Evolutionary conservation across 2,888 invertebrate genomes (phyloP).

Genomic region (Hesperia comma): DNA sequence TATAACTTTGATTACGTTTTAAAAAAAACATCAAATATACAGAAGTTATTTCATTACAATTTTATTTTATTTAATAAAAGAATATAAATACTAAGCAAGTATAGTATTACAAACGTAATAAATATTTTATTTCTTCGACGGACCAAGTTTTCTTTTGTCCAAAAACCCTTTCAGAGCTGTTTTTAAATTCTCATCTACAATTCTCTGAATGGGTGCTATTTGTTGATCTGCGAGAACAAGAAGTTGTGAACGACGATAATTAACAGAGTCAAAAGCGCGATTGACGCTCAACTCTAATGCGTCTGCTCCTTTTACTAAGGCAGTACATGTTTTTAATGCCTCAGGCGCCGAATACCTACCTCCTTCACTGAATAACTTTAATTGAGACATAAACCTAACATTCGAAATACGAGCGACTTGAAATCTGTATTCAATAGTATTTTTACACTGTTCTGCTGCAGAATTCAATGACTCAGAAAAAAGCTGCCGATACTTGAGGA

Average conservation of each 20-base stretch:
- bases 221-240: conserved; percentile 57
- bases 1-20: no score
- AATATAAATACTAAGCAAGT: no score
- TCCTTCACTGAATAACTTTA: conserved; percentile 63
- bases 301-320: conserved; percentile 60
- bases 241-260: conserved; percentile 56
- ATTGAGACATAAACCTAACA: conserved; percentile 59
- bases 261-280: conserved; percentile 53
- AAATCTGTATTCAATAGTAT: conserved; percentile 54
- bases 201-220: conserved; percentile 53
- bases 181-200: conserved; percentile 55
- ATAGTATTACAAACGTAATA: no score
- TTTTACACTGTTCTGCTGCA: conserved; percentile 53
- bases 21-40: no score
- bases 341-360: conserved; percentile 63
- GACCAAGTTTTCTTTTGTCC: conserved; percentile 48
- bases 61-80: no score
- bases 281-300: conserved; percentile 56
- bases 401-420: conserved; percentile 70
- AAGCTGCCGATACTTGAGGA: conserved; percentile 56
- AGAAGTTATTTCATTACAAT: no score
- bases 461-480: conserved; percentile 63
- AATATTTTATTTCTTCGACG: conserved; percentile 9
- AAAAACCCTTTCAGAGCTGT: conserved; percentile 42
- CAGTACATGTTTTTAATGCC: conserved; percentile 53